These are phyloP conservation scores for Eupithecia tripunctaria DNA, from an alignment of 2,888 invertebrate species.

Conservation along the genomic window DNA sequence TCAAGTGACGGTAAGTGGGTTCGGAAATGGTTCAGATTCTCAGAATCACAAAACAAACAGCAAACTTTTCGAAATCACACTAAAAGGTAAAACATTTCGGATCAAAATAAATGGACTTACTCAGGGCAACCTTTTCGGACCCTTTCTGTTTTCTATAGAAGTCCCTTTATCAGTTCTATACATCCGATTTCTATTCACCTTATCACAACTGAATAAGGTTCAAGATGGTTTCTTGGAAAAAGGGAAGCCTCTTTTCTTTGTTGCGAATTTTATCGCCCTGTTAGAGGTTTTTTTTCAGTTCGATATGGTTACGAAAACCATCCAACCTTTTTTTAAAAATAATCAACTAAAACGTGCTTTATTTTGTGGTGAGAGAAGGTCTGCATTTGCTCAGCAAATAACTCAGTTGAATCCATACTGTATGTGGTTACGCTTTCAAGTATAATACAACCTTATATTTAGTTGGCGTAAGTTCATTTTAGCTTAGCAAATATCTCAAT, in stretches of 20 bases:
- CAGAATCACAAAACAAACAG: constrained; percentile 12
- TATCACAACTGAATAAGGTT: constrained; percentile 51
- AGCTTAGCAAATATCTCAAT: constrained; percentile 22
- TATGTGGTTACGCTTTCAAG: not conserved
- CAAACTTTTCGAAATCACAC: constrained; percentile 44
- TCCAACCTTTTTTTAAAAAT: constrained; percentile 25
- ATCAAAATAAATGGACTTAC: constrained; percentile 65
- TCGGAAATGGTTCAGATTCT: constrained; percentile 5
- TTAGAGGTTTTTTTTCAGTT: constrained; percentile 65
- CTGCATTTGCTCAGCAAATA: constrained; percentile 3
- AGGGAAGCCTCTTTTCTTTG: constrained; percentile 60
- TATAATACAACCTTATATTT: constrained; percentile 2
- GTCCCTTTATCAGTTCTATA: constrained; percentile 54
- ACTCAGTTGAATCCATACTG: not conserved
- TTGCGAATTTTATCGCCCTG: constrained; percentile 67
- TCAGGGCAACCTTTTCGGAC: constrained; percentile 52
- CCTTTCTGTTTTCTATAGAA: constrained; percentile 66
- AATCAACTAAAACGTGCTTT: constrained; percentile 34
- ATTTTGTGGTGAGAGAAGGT: not conserved
- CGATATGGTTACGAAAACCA: constrained; percentile 45
- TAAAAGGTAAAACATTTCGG: constrained; percentile 51
- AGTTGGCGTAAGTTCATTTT: not conserved
- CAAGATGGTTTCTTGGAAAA: constrained; percentile 47
- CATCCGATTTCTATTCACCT: constrained; percentile 46
- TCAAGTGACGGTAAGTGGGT: not conserved